Evolutionary conservation across 2,888 invertebrate genomes (phyloP), one percentile per base, ranked within the genome.

Genomic region (Phyto melanocephala): DNA sequence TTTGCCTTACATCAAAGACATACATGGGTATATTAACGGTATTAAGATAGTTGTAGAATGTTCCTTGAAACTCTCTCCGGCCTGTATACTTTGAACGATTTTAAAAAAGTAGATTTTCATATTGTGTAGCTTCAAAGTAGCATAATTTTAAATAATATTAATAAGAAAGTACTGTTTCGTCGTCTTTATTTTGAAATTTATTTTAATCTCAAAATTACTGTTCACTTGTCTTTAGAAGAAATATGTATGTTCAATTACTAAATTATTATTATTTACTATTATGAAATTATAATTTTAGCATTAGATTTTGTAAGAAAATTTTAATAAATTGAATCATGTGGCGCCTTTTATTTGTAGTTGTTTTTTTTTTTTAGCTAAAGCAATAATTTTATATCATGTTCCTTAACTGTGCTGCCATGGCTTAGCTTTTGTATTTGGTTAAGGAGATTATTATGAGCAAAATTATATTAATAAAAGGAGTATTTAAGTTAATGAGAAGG

Each of bases 331-430:
- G 65, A 52, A 65, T 72, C 65, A 72, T 71, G 71, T 78, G 71
- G 52, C n/a, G 60, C 28, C 68, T 63, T 5, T 40, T n/a, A n/a
- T n/a, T 75, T 47, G 50, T 50, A 24, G 13, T 22, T n/a, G n/a
- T n/a, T n/a, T n/a, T n/a, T n/a, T 67, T 42, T 33, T 47, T 76
- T 45, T 54, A 20, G 28, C 40, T 60, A 17, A 50, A 45, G 56
- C 50, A 52, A 58, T 60, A 50, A 72, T 72, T 79, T 71, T 58
- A 65, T 72, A 50, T 45, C 65, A 79, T 71, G 2, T 42, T 52
- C 24, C 58, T 56, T 5, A 24, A 2, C 37, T 4, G 8, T 50
- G 37, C 35, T 47, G 15, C 13, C 10, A 15, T 56, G 13, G n/a
- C 52, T 35, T 17, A 33, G 2, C 35, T 4, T 13, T 54, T 42